phyloP scores from a whole-genome alignment of 2,113 vertebrate genomes.

The Eudorcas thomsonii region DNA sequence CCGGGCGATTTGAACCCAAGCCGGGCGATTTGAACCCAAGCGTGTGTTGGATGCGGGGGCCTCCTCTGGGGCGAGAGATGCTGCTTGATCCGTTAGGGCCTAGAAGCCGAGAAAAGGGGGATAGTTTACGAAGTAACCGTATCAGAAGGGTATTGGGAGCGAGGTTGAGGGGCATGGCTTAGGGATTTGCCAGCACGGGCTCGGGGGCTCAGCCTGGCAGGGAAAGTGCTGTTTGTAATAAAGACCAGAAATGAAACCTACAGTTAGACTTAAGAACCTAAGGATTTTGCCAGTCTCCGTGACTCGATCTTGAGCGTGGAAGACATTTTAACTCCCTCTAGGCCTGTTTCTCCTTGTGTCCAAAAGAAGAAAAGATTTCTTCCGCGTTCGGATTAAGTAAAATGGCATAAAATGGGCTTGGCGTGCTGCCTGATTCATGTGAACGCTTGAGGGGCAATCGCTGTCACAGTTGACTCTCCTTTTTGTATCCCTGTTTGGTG shows the following conservation, averaged over 20 bases:
- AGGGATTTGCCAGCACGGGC: not conserved
- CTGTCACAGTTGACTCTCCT: not conserved
- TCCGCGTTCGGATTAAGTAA: not conserved
- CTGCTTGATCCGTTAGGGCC: no score
- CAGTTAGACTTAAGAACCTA: not conserved
- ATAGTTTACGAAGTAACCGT: accelerated
- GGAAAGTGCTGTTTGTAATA: accelerated
- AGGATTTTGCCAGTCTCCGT: not conserved
- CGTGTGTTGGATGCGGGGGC: not conserved
- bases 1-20: no score
- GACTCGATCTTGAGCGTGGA: not conserved
- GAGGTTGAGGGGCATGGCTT: not conserved
- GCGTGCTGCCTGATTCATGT: not conserved
- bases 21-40: no score
- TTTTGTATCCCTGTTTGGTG: not conserved
- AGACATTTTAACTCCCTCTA: not conserved
- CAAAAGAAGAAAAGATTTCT: not conserved
- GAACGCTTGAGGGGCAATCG: not conserved
- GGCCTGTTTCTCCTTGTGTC: not conserved
- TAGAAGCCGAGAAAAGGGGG: accelerated
- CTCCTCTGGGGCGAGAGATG: accelerated
- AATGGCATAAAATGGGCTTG: no score
- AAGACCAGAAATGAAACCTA: not conserved
- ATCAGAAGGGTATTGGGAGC: accelerated
- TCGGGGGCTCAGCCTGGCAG: accelerated